Percentiles rank a stretch among this genome's conserved stretches.
Conservation (phyloP, 1,140 invertebrate species). For the Cyphomyrmex costatus region DNA sequence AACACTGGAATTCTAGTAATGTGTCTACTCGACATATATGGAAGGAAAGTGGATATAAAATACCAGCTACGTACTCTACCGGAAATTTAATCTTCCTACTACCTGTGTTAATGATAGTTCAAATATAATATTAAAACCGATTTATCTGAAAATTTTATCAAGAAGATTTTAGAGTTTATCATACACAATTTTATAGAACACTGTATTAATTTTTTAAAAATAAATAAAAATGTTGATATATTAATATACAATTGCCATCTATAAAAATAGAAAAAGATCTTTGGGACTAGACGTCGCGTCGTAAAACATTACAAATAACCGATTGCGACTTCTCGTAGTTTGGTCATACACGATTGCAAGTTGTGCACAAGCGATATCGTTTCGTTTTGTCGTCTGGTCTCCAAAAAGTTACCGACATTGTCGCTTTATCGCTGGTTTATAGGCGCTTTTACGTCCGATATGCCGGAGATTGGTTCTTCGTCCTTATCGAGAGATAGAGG, state of each 20-base stretch:
- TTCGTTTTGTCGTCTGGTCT: constrained; percentile 44
- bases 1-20: constrained; percentile 10
- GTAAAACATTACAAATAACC: constrained; percentile 40
- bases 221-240: not conserved
- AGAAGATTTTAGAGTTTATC: not conserved
- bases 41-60: constrained; percentile 29
- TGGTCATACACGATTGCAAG: constrained; percentile 28
- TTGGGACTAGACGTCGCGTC: not conserved
- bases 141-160: not conserved
- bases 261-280: not conserved
- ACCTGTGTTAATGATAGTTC: not conserved
- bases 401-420: constrained; percentile 69
- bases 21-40: constrained; percentile 3
- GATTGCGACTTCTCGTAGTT: constrained; percentile 23
- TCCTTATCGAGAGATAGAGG: constrained; percentile 51
- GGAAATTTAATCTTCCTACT: constrained; percentile 9
- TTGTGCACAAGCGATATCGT: constrained; percentile 40
- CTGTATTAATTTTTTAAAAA: not conserved
- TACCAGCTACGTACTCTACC: constrained; percentile 14
- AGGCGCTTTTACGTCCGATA: constrained; percentile 68
- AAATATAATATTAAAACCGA: constrained; percentile 31
- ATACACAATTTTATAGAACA: constrained; percentile 1
- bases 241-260: not conserved
- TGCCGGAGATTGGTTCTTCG: constrained; percentile 72
- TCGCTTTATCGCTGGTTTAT: constrained; percentile 69